Evolutionary conservation across 2,888 invertebrate genomes (phyloP).

Genomic region (Ditylenchus weischeri): DNA sequence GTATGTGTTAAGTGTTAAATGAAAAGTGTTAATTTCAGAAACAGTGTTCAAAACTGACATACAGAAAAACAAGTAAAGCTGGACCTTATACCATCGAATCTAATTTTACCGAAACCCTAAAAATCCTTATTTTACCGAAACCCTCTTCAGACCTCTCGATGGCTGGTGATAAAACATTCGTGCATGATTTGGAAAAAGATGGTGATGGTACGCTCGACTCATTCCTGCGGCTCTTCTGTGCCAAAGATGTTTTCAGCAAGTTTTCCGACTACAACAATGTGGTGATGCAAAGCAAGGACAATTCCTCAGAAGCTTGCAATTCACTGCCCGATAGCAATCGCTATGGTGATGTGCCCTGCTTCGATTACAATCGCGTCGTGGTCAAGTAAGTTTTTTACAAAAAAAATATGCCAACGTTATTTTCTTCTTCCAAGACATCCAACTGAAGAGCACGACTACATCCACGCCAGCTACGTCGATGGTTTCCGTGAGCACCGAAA

Average conservation of each 20-base stretch:
- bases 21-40: too few species aligned
- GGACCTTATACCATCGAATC: too few species aligned
- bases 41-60: too few species aligned
- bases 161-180: neutral
- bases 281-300: neutral
- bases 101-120: too few species aligned
- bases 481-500: constrained; percentile 43
- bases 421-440: neutral
- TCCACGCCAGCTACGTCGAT: constrained; percentile 45
- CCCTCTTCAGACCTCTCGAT: neutral
- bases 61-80: too few species aligned
- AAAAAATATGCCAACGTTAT: too few species aligned
- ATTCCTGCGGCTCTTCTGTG: neutral
- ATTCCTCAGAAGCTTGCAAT: neutral
- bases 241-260: constrained; percentile 3
- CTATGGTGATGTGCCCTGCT: constrained; percentile 39
- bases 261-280: constrained; percentile 4
- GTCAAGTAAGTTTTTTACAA: constrained; percentile 23
- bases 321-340: constrained; percentile 25
- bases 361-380: constrained; percentile 40
- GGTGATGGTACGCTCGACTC: neutral
- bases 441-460: constrained; percentile 35
- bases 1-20: too few species aligned
- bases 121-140: too few species aligned
- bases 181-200: constrained; percentile 6